These are phyloP conservation scores for Spea multiplicata DNA, from an alignment of 2,113 vertebrate genomes.

Conservation along the genomic window DNA sequence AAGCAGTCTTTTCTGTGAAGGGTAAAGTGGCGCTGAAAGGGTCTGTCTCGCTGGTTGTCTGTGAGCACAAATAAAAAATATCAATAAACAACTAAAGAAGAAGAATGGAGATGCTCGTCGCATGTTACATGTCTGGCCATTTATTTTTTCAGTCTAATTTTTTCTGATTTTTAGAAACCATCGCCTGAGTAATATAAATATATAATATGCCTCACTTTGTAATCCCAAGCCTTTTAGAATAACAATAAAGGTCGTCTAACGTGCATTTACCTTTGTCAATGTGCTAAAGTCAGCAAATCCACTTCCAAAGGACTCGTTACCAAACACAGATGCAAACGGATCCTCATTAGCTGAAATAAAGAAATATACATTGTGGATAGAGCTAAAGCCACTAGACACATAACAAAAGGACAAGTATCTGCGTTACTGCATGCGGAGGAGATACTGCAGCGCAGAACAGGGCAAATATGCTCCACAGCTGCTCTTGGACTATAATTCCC, in stretches of 20 bases:
- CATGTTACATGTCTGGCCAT: background rate
- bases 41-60: constrained; percentile 84
- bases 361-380: background rate
- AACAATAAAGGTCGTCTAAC: constrained; percentile 32
- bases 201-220: no score
- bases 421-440: no score
- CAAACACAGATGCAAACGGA: constrained; percentile 90
- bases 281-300: constrained; percentile 94
- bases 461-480: no score
- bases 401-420: no score
- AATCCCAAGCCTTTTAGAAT: no score
- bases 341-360: constrained; percentile 61
- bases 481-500: no score
- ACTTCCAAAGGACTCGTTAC: constrained; percentile 84
- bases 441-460: no score
- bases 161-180: no score
- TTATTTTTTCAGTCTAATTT: background rate
- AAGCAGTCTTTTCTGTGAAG: constrained; percentile 51
- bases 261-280: constrained; percentile 78
- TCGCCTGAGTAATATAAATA: no score
- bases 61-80: constrained; percentile 44
- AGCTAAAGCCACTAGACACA: no score
- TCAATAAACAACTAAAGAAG: background rate
- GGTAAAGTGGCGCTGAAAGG: constrained; percentile 69
- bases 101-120: background rate